phyloP scores from a whole-genome alignment of 2,888 invertebrate species.

The Lottia gigantea region DNA sequence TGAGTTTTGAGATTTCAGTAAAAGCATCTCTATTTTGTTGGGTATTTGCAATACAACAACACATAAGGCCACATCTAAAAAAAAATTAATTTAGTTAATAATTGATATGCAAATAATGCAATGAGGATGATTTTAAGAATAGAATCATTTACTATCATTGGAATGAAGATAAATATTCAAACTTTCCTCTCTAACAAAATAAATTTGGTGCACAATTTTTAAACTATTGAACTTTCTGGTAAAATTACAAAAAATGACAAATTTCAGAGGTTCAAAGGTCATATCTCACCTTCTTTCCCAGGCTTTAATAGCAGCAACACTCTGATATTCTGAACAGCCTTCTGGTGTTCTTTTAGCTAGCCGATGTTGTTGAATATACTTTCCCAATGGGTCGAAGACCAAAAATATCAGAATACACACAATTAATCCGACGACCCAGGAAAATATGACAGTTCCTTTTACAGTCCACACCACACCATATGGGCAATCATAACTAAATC shows the following conservation, averaged over 20 bases:
- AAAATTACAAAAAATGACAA: no score
- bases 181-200: no score
- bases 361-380: constrained; percentile 35
- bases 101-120: no score
- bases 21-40: constrained; percentile 62
- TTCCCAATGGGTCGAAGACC: constrained; percentile 85
- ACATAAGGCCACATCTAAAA: constrained; percentile 55
- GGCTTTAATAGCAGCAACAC: constrained; percentile 39
- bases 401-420: constrained; percentile 79
- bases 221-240: no score
- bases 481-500: constrained; percentile 47
- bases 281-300: constrained; percentile 54
- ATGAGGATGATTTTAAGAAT: no score
- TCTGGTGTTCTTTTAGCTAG: constrained; percentile 19
- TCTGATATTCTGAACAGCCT: constrained; percentile 16
- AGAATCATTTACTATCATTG: neutral
- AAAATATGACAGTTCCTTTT: constrained; percentile 80
- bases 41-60: constrained; percentile 61
- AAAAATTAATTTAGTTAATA: constrained; percentile 21
- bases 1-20: constrained; percentile 73
- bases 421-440: constrained; percentile 82
- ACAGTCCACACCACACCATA: constrained; percentile 50
- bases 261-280: no score
- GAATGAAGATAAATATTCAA: no score
- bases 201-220: no score